These are phyloP conservation scores for Echinops telfairi DNA, from an alignment of 2,113 vertebrate species.

Conservation along the genomic window DNA sequence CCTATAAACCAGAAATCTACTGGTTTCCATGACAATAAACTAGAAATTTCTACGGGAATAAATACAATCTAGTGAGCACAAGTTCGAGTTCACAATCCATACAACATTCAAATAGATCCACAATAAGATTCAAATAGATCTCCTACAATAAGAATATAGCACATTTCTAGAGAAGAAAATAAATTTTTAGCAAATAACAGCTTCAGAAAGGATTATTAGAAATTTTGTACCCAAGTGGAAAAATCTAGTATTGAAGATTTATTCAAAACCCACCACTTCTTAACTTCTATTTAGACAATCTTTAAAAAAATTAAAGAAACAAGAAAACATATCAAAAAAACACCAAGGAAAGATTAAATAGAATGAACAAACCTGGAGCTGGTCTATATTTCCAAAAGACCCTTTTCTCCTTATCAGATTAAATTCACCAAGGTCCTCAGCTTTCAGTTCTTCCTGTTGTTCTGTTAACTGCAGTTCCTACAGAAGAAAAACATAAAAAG, in stretches of 20 bases:
- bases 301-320: constrained; percentile 16
- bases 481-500: constrained; percentile 65
- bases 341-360: constrained; percentile 40
- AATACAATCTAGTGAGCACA: constrained; percentile 41
- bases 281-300: constrained; percentile 29
- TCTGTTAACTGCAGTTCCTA: constrained; percentile 87
- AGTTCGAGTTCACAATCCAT: not conserved
- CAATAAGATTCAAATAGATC: too few species aligned
- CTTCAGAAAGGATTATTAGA: constrained; percentile 44
- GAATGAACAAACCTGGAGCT: constrained; percentile 75
- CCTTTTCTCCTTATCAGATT: constrained; percentile 76
- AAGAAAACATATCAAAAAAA: not conserved
- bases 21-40: constrained; percentile 20
- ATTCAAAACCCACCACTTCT: not conserved
- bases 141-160: constrained; percentile 56
- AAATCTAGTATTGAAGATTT: constrained; percentile 31
- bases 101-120: constrained; percentile 47
- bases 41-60: constrained; percentile 4
- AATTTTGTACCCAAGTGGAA: constrained; percentile 21
- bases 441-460: constrained; percentile 82
- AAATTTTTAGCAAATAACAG: constrained; percentile 23
- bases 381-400: constrained; percentile 64
- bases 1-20: constrained; percentile 33
- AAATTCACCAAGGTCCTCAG: constrained; percentile 83
- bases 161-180: constrained; percentile 60